These are phyloP conservation scores for Schizopygopsis malacanthus DNA, from an alignment of 2,797 vertebrate genomes.

Conservation along the genomic window DNA sequence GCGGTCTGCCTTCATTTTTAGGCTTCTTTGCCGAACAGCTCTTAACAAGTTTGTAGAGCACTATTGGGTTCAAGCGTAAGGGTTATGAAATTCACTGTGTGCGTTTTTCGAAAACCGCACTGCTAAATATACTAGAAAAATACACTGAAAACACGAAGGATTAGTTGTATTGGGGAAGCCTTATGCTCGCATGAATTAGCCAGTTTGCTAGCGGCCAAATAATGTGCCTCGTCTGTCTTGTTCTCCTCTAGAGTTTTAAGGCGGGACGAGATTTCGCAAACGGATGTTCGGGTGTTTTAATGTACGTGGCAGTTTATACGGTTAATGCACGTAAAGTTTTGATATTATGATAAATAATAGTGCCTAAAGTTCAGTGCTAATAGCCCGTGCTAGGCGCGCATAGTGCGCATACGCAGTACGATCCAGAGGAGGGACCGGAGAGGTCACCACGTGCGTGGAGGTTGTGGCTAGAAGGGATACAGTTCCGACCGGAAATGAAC, in stretches of 20 bases:
- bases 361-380: constrained; percentile 23
- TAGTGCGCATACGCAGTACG: constrained; percentile 44
- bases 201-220: constrained; percentile 40
- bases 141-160: neutral
- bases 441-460: constrained; percentile 27
- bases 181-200: constrained; percentile 39
- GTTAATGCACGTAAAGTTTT: neutral
- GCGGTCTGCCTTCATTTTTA: constrained; percentile 58
- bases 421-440: constrained; percentile 22
- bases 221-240: constrained; percentile 4
- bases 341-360: neutral
- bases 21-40: neutral
- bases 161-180: constrained; percentile 2
- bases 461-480: no score
- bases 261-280: neutral
- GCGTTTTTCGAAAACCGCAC: neutral
- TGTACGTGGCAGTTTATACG: neutral
- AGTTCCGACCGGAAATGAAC: no score
- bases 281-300: neutral
- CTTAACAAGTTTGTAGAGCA: neutral
- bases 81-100: neutral
- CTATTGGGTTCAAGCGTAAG: neutral
- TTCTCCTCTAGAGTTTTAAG: neutral
- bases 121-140: neutral
- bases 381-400: constrained; percentile 18